Evolutionary conservation across 2,888 invertebrate genomes (phyloP).

Genomic region (Caenorhabditis becei): DNA sequence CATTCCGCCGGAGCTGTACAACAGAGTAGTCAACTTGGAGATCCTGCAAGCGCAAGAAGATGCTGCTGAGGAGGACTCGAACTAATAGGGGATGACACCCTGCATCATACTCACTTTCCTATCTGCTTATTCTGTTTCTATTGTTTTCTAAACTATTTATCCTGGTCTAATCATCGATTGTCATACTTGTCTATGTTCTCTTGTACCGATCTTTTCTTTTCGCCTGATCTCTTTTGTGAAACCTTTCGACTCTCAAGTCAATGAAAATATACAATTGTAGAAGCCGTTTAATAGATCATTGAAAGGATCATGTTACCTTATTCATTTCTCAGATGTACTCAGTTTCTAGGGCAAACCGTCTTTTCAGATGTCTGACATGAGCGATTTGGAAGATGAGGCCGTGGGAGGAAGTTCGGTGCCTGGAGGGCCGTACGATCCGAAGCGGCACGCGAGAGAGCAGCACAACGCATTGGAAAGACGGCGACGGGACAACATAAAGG

Average conservation of each 20-base stretch:
- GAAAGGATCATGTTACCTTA: constrained; percentile 20
- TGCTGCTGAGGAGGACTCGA: background rate
- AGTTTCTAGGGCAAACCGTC: background rate
- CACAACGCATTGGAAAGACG: constrained; percentile 79
- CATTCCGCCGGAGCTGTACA: background rate
- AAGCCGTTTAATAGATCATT: background rate
- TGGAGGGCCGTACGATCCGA: constrained; percentile 51
- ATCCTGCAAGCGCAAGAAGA: background rate
- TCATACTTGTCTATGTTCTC: constrained; percentile 3
- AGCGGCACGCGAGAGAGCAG: constrained; percentile 78
- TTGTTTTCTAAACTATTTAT: background rate
- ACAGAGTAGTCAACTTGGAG: background rate
- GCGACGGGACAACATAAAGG: constrained; percentile 80
- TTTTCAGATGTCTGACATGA: constrained; percentile 56
- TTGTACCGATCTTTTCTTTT: background rate
- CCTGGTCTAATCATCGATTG: background rate
- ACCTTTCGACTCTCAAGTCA: background rate
- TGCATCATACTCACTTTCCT: background rate
- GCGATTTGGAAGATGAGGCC: constrained; percentile 50
- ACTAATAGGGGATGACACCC: background rate
- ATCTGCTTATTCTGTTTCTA: background rate
- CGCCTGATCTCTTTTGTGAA: background rate
- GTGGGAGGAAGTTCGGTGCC: background rate
- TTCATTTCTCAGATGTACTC: constrained; percentile 1
- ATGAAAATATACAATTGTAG: background rate